Evolutionary conservation across 2,888 invertebrate species (phyloP).

Genomic region (Gnatocerus cornutus): DNA sequence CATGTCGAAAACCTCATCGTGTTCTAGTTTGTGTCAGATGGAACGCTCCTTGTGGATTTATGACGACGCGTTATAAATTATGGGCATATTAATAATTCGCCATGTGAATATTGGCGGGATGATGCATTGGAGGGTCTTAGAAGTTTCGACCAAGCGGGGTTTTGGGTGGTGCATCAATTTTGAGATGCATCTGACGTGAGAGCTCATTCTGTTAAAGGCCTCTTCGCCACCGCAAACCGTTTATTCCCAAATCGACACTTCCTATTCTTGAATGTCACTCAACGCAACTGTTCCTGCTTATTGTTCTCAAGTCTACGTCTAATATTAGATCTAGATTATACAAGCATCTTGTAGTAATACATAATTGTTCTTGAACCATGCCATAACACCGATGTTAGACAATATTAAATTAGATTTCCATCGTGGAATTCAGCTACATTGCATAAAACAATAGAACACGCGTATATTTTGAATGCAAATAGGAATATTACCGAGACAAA

Average conservation of each 20-base stretch:
- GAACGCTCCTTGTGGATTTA: constrained; percentile 38
- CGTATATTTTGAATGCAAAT: constrained; percentile 38
- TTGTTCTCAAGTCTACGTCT: constrained; percentile 18
- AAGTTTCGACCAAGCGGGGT: constrained; percentile 5
- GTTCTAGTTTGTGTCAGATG: constrained; percentile 19
- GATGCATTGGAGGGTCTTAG: constrained; percentile 16
- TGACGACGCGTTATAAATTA: constrained; percentile 39
- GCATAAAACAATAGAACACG: constrained; percentile 26
- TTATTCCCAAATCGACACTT: background rate
- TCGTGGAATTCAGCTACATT: constrained; percentile 35
- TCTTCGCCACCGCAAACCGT: too few species aligned
- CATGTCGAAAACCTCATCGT: constrained; percentile 29
- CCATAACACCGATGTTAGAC: constrained; percentile 24
- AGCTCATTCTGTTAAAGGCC: background rate
- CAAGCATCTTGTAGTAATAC: constrained; percentile 24
- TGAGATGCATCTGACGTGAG: background rate
- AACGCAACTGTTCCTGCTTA: constrained; percentile 5
- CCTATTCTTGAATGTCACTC: constrained; percentile 3
- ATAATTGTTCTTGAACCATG: constrained; percentile 29
- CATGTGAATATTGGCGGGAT: constrained; percentile 30
- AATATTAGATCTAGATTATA: constrained; percentile 13
- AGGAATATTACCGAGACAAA: constrained; percentile 36
- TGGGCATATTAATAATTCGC: constrained; percentile 34
- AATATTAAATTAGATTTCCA: constrained; percentile 36
- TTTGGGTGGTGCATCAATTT: constrained; percentile 3